These are phyloP conservation scores for Harmothoe impar DNA, from an alignment of 2,888 invertebrate species.

Conservation along the genomic window DNA sequence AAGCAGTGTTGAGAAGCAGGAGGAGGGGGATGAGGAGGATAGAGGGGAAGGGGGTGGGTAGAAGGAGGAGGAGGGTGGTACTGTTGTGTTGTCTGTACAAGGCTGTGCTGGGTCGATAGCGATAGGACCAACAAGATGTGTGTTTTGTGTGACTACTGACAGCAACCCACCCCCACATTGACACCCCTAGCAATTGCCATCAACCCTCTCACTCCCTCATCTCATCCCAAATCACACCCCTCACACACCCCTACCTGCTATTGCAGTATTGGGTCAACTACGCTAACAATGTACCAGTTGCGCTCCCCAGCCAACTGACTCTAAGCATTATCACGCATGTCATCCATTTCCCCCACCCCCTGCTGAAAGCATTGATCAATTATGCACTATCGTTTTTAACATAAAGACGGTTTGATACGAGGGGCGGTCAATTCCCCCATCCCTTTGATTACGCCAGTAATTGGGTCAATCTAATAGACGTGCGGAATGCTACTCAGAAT, in stretches of 20 bases:
- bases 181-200: not conserved
- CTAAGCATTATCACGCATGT: too few species aligned
- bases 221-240: not conserved
- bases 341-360: too few species aligned
- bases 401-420: too few species aligned
- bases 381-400: too few species aligned
- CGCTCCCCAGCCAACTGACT: too few species aligned
- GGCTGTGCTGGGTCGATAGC: not conserved
- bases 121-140: not conserved
- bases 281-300: too few species aligned
- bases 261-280: too few species aligned
- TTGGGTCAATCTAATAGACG: slow-evolving; percentile 38
- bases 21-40: not conserved
- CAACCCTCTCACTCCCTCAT: not conserved
- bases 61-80: not conserved
- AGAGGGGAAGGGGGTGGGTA: not conserved
- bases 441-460: slow-evolving; percentile 23
- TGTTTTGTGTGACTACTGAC: not conserved
- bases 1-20: slow-evolving; percentile 29
- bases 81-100: not conserved
- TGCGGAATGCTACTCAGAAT: not conserved
- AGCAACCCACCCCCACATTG: not conserved
- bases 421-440: not conserved
- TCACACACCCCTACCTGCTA: not conserved
- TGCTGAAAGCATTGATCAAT: too few species aligned